Evolutionary conservation across 2,888 invertebrate species (phyloP).

Genomic region (Drosophila vallismaia): DNA sequence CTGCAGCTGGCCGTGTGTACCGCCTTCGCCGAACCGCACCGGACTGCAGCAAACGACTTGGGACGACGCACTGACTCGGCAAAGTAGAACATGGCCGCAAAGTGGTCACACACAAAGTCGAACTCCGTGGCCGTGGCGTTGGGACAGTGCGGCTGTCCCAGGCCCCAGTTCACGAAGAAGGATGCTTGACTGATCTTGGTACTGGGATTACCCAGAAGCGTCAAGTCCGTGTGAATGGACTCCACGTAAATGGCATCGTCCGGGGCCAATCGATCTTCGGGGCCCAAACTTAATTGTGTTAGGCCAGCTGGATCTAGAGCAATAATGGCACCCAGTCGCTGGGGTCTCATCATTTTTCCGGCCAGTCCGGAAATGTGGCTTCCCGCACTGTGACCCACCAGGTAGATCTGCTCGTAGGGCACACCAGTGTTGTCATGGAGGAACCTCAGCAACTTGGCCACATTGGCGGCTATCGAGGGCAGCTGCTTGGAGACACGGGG

Average conservation of each 20-base stretch:
- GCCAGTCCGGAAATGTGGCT: conserved; percentile 81
- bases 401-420: conserved; percentile 64
- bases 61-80: conserved; percentile 76
- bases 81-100: conserved; percentile 78
- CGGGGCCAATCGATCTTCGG: conserved; percentile 74
- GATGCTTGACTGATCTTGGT: conserved; percentile 79
- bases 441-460: conserved; percentile 77
- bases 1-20: conserved; percentile 53
- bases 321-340: conserved; percentile 74
- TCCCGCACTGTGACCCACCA: conserved; percentile 84
- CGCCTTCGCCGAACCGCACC: conserved; percentile 52
- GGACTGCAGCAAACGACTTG: conserved; percentile 71
- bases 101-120: conserved; percentile 79
- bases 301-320: conserved; percentile 84
- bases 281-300: conserved; percentile 65
- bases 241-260: conserved; percentile 82
- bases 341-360: conserved; percentile 68
- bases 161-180: conserved; percentile 83
- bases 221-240: conserved; percentile 82
- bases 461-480: conserved; percentile 66
- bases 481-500: conserved; percentile 73
- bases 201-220: conserved; percentile 80
- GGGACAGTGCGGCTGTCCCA: conserved; percentile 82
- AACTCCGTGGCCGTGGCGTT: conserved; percentile 79
- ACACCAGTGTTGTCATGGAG: conserved; percentile 69